These are phyloP conservation scores for Ciconia stormi DNA, from an alignment of 2,113 vertebrate genomes.

Conservation along the genomic window DNA sequence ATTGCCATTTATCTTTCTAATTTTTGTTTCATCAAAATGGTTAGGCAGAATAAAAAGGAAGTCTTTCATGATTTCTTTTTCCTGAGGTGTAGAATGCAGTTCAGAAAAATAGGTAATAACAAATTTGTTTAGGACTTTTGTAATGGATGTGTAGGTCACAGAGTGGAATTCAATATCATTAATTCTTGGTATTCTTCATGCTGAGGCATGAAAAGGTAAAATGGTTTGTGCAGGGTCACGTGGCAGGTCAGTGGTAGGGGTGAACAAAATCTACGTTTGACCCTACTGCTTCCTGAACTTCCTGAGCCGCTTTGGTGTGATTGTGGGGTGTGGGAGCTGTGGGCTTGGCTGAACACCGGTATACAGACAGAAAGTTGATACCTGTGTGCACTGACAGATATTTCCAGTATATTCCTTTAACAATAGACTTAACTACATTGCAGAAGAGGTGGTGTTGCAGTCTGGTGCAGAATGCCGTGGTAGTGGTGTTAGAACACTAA, in stretches of 20 bases:
- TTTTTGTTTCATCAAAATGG: neutral
- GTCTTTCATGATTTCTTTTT: neutral
- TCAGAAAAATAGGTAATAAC: neutral
- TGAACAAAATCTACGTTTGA: neutral
- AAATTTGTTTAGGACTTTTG: neutral
- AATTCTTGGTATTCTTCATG: neutral
- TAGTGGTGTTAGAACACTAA: neutral
- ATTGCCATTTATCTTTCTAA: slow-evolving; percentile 4
- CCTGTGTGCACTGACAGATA: neutral
- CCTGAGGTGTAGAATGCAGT: neutral
- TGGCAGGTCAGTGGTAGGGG: neutral
- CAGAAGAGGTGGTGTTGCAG: neutral
- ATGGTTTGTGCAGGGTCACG: neutral
- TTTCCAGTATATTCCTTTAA: neutral
- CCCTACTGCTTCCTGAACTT: neutral
- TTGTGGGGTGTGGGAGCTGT: accelerated
- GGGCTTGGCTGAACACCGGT: neutral
- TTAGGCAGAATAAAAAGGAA: neutral
- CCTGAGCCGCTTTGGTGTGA: neutral
- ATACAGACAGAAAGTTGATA: neutral
- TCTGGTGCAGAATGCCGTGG: neutral
- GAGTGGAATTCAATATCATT: neutral
- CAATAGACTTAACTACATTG: neutral
- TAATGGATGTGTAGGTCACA: neutral
- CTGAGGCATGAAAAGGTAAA: neutral